Percentiles rank a stretch among this genome's conserved stretches.
Evolutionary conservation across 1,140 invertebrate genomes (phyloP).

Genomic region (Drosophila teissieri): DNA sequence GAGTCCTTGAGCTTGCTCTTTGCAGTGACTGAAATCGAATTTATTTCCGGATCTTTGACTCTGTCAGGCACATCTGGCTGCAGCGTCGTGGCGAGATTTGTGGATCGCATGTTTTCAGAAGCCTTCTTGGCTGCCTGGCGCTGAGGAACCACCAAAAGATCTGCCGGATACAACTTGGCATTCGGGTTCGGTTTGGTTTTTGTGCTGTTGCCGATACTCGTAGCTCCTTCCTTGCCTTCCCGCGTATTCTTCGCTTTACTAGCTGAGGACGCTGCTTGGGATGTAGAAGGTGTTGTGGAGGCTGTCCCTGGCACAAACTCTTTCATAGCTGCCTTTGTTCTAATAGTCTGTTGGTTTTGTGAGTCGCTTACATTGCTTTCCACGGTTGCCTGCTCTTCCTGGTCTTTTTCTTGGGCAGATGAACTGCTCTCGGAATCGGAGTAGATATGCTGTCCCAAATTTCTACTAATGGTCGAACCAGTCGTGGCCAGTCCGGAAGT

Average conservation of each 20-base stretch:
- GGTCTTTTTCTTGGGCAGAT: conserved; percentile 24
- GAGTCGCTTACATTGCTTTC: conserved; percentile 88
- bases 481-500: conserved; percentile 86
- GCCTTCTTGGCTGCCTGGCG: conserved; percentile 95
- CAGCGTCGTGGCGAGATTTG: conserved; percentile 78
- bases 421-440: conserved; percentile 75
- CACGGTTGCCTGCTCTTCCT: conserved; percentile 78
- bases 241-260: conserved; percentile 49
- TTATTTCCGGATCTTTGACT: conserved; percentile 51
- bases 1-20: conserved; percentile 51
- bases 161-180: conserved; percentile 86
- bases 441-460: conserved; percentile 73
- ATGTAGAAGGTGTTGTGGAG: conserved; percentile 35
- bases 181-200: conserved; percentile 39
- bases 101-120: conserved; percentile 92
- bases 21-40: conserved; percentile 2
- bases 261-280: conserved; percentile 21
- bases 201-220: conserved; percentile 4
- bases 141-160: conserved; percentile 95
- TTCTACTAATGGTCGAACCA: conserved; percentile 54
- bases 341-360: conserved; percentile 87
- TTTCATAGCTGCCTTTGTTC: conserved; percentile 93
- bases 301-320: conserved; percentile 87
- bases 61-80: conserved; percentile 54
- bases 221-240: conserved; percentile 31